A percentile compares a stretch with the other conserved stretches of the same genome.
These are phyloP conservation scores for Turdus rufiventris DNA, from an alignment of 2,113 vertebrate species.

Conservation along the genomic window DNA sequence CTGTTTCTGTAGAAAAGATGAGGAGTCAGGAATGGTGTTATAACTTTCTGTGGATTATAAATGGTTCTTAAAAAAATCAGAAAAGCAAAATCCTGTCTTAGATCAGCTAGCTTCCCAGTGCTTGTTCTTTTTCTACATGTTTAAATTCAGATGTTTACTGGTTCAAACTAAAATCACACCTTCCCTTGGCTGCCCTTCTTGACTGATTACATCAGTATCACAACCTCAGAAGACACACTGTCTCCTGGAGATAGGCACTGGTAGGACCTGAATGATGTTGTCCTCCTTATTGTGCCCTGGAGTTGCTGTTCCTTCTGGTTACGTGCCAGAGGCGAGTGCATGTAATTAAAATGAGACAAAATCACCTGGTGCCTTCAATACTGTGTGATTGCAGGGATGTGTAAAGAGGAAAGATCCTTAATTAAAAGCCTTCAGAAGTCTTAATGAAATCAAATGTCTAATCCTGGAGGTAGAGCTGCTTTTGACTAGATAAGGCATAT, in stretches of 20 bases:
- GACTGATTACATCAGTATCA: neutral
- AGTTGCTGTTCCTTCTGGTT: neutral
- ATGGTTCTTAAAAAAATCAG: neutral
- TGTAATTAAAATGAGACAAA: neutral
- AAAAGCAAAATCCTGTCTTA: neutral
- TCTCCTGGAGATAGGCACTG: neutral
- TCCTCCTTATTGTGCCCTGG: neutral
- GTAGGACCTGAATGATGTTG: too few relatives aligned
- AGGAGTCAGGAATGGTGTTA: neutral
- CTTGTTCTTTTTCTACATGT: neutral
- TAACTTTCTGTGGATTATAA: neutral
- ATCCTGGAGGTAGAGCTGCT: neutral
- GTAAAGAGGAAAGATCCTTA: neutral
- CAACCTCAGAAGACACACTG: neutral
- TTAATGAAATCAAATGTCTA: neutral
- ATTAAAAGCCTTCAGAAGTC: neutral
- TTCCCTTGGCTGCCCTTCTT: neutral
- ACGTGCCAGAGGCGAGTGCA: fast-evolving
- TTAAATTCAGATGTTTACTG: neutral
- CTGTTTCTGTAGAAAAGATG: neutral
- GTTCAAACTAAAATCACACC: neutral
- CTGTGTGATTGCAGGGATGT: neutral
- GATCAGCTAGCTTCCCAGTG: neutral
- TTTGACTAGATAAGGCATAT: neutral
- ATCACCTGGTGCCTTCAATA: neutral